These are phyloP conservation scores for Myotis findleyi DNA, from an alignment of 2,797 vertebrate genomes.

Conservation along the genomic window DNA sequence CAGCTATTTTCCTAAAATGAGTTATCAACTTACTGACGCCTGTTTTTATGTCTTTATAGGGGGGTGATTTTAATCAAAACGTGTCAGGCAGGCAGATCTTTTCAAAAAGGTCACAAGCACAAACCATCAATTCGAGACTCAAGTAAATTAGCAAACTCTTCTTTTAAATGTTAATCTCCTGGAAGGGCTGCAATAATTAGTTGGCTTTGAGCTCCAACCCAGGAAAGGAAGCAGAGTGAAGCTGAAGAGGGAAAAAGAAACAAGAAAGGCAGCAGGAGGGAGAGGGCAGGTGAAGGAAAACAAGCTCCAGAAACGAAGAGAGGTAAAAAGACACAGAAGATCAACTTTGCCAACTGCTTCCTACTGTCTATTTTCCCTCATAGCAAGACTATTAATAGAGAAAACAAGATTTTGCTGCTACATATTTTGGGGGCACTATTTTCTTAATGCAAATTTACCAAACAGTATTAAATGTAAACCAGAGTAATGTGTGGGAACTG, in stretches of 20 bases:
- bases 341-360: conserved; percentile 36
- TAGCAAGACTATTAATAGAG: not conserved
- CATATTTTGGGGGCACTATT: not conserved
- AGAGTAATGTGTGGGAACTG: not conserved
- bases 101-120: conserved; percentile 32
- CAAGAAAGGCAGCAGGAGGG: not conserved
- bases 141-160: conserved; percentile 35
- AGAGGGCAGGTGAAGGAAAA: not conserved
- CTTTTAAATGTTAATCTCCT: conserved; percentile 57
- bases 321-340: conserved; percentile 42
- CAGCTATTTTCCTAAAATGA: conserved; percentile 53
- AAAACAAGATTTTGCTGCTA: conserved; percentile 47
- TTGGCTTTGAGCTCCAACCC: not conserved
- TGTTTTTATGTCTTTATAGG: not conserved
- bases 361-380: conserved; percentile 27
- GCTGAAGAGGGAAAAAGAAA: not conserved
- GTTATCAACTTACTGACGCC: not conserved
- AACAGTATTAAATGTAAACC: conserved; percentile 47
- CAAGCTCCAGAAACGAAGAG: conserved; percentile 7
- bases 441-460: conserved; percentile 45
- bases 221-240: not conserved
- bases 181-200: not conserved
- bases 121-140: conserved; percentile 34
- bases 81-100: conserved; percentile 27
- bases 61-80: conserved; percentile 18